Conservation (phyloP, 2,888 invertebrate species). For the Polydrusus tereticollis region DNA sequence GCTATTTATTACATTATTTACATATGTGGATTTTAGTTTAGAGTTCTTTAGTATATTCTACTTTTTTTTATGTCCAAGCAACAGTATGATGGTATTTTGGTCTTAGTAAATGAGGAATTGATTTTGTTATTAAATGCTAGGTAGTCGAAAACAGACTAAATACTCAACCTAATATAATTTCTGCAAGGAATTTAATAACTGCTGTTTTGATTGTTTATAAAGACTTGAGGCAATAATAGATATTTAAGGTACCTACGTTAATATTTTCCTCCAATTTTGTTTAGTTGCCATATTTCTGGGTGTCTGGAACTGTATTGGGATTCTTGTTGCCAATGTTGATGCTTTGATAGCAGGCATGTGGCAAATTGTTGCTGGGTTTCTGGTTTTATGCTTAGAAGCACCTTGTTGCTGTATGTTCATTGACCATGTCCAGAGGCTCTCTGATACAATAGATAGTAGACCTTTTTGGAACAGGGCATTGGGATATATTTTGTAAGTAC, state of each 20-base stretch:
- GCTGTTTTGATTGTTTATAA: no score
- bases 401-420: slow-evolving; percentile 98
- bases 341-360: slow-evolving; percentile 85
- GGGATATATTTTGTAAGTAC: slow-evolving; percentile 85
- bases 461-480: slow-evolving; percentile 93
- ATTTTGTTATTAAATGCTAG: no score
- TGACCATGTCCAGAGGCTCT: slow-evolving; percentile 90
- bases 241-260: no score
- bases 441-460: slow-evolving; percentile 84
- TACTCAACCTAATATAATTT: no score
- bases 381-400: slow-evolving; percentile 91
- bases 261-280: slow-evolving; percentile 53
- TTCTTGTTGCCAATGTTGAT: slow-evolving; percentile 73
- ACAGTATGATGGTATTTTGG: no score
- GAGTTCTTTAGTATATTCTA: no score
- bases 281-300: slow-evolving; percentile 89
- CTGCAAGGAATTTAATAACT: no score
- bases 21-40: not conserved
- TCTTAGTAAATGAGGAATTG: no score
- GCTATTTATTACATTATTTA: not conserved
- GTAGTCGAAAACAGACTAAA: no score
- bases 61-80: no score
- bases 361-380: slow-evolving; percentile 91
- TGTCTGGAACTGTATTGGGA: slow-evolving; percentile 78
- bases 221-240: no score